Conservation (phyloP, 1,140 invertebrate species). For the Chironomus tepperi region DNA sequence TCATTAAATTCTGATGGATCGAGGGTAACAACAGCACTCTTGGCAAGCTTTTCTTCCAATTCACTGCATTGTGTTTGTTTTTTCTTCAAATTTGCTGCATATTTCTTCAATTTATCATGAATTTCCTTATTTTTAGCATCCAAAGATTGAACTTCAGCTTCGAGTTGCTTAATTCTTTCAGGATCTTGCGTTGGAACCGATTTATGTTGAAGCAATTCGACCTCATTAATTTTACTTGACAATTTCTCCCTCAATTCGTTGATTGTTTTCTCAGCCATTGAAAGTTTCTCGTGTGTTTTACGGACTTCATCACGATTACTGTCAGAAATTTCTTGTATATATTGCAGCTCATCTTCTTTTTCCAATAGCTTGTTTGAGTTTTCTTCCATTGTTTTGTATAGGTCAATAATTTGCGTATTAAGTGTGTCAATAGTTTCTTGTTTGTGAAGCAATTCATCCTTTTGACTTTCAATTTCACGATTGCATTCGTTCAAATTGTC, state of each 20-base stretch:
- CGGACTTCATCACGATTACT: slow-evolving; percentile 46
- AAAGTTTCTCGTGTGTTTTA: slow-evolving; percentile 40
- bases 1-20: not conserved
- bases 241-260: slow-evolving; percentile 37
- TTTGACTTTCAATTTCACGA: slow-evolving; percentile 32
- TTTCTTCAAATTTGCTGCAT: slow-evolving; percentile 64
- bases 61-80: slow-evolving; percentile 53
- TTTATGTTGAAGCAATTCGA: slow-evolving; percentile 30
- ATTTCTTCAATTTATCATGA: slow-evolving; percentile 66
- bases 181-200: slow-evolving; percentile 33
- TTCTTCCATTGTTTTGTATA: slow-evolving; percentile 33
- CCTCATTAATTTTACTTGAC: slow-evolving; percentile 23
- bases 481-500: slow-evolving; percentile 29
- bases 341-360: slow-evolving; percentile 32
- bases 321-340: slow-evolving; percentile 30
- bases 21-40: slow-evolving; percentile 25
- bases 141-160: slow-evolving; percentile 37
- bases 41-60: slow-evolving; percentile 47
- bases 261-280: slow-evolving; percentile 38
- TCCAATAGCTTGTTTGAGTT: slow-evolving; percentile 32
- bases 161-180: slow-evolving; percentile 36
- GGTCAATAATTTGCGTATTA: slow-evolving; percentile 33
- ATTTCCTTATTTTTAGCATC: slow-evolving; percentile 42
- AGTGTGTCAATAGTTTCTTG: slow-evolving; percentile 36
- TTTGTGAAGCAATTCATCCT: slow-evolving; percentile 31